Base-by-base conservation (phyloP, 2,797 vertebrate genomes). In the Percopsis omiscomaycus region DNA sequence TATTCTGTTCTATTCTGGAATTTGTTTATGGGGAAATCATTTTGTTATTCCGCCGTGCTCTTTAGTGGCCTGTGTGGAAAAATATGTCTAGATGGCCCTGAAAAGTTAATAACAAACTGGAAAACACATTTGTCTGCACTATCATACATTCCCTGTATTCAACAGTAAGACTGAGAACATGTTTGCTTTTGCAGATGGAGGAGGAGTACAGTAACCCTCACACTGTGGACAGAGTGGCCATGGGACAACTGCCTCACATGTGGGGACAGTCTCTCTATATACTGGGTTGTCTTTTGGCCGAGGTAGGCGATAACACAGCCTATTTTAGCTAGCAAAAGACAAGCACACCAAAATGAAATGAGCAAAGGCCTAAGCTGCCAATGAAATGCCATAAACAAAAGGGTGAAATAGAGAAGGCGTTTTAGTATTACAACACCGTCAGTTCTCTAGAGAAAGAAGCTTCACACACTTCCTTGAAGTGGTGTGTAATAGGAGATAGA, bases 231-330 rank as follows among this genome's bases (percentile, higher is more conserved):
- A 92, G 97, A 77, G 70, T 94, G 66, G 90, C 94, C 12, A 48
- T 90, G 77, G 96, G 98, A 14, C 97, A 99, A 86, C 76, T 96
- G 30, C 98, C 98, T 9, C 98, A 99, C 88, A 94, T 99, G 90
- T 99, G 98, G 98, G 97, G 96, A 37, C 98, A 99, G 32, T 98
- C 96, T 0, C 87, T 99, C 16, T 98, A 98, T 79, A 93, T 99
- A 66, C 79, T 99, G 64, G 89, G 96, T 76, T 93, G 90, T 54
- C 91, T 99, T 0, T 84, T 99, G 82, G 93, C 95, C 51, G 98
- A 98, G 95, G 97, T 99, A 94, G 5, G 1, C 55, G 10, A 49
- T 30, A 5, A 42, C 49, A 27, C 3, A 27, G 0, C 0, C 8
- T 2, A 10, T 29, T 16, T 53, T 32, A 32, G 29, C 13, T 37